Evolutionary conservation across 2,888 invertebrate species (phyloP).

Genomic region (Pseudococcus longispinus): DNA sequence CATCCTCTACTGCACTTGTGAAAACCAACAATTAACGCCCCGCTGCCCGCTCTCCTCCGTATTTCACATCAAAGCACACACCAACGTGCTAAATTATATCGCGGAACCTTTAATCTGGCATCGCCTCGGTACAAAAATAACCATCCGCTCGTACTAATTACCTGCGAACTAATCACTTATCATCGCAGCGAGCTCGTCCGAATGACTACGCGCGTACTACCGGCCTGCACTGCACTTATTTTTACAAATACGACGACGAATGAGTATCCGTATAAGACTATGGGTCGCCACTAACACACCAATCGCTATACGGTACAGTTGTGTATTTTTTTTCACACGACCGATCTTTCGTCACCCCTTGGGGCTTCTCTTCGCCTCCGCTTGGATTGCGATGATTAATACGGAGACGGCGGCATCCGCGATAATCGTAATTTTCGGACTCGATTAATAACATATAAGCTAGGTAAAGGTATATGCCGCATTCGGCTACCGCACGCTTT

Average conservation of each 20-base stretch:
- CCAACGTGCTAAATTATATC: neutral
- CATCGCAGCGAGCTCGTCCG: neutral
- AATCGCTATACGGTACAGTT: neutral
- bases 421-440: neutral
- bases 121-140: neutral
- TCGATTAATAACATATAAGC: neutral
- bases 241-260: neutral
- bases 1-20: neutral
- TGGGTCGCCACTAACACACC: neutral
- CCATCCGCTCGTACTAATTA: neutral
- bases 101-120: conserved; percentile 16
- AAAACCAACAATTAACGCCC: neutral
- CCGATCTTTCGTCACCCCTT: neutral
- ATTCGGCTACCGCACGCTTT: neutral
- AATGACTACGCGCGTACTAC: neutral
- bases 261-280: neutral
- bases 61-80: neutral
- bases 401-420: neutral
- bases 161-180: conserved; percentile 9
- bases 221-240: neutral
- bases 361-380: neutral
- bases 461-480: neutral
- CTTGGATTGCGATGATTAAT: neutral
- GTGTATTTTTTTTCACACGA: neutral
- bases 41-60: neutral